Percentiles rank a stretch among this genome's conserved stretches.
phyloP scores from a whole-genome alignment of 2,797 vertebrate genomes.

The Melanogrammus aeglefinus region DNA sequence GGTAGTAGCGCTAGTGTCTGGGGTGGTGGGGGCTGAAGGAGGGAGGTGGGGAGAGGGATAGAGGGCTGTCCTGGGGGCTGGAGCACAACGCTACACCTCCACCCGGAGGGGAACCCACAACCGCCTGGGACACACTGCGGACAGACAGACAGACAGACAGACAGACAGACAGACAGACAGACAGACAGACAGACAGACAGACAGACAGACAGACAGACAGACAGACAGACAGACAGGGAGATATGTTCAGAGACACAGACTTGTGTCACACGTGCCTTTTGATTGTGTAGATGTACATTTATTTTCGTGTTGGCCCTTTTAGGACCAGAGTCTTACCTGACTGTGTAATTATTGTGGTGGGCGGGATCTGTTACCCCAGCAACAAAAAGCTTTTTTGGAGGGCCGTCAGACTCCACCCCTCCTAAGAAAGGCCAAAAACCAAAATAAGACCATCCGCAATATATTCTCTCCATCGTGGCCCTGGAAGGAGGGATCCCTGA shows the following conservation, averaged over 20 bases:
- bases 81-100: constrained; percentile 3
- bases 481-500: too few species aligned
- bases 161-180: neutral
- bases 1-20: constrained; percentile 49
- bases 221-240: neutral
- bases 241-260: neutral
- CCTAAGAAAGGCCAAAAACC: constrained; percentile 50
- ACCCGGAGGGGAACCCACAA: neutral
- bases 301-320: neutral
- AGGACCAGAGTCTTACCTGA: constrained; percentile 61
- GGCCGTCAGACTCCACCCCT: constrained; percentile 77
- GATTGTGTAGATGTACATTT: neutral
- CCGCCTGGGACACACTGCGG: neutral
- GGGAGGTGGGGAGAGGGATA: constrained; percentile 67
- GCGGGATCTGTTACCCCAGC: constrained; percentile 74
- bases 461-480: neutral
- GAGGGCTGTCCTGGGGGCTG: constrained; percentile 58
- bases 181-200: neutral
- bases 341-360: constrained; percentile 70
- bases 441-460: neutral
- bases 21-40: constrained; percentile 70
- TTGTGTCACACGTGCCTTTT: neutral
- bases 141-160: neutral
- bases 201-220: neutral
- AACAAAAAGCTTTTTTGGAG: constrained; percentile 81